These are phyloP conservation scores for Cheilosia vernalis DNA, from an alignment of 2,888 invertebrate genomes.

Conservation along the genomic window DNA sequence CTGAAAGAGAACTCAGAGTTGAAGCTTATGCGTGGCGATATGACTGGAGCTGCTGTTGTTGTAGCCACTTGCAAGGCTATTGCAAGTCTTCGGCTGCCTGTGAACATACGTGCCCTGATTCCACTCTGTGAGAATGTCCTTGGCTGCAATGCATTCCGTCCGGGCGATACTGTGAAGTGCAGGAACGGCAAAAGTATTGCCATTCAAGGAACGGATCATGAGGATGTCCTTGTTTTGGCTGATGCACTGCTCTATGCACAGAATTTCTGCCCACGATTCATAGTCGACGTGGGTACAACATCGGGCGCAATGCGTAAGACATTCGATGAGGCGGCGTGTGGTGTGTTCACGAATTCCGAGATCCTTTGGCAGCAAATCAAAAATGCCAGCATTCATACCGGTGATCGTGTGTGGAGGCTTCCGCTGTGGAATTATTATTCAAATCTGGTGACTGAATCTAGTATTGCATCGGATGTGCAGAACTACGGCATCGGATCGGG, in stretches of 20 bases:
- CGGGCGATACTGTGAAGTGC: conserved; percentile 90
- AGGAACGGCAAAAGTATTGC: conserved; percentile 90
- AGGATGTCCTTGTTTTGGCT: conserved; percentile 90
- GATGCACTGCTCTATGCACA: conserved; percentile 91
- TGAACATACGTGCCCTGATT: conserved; percentile 89
- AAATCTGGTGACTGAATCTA: not conserved
- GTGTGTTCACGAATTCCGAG: conserved; percentile 90
- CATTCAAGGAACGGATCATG: conserved; percentile 89
- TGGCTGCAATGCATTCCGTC: conserved; percentile 90
- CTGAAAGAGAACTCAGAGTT: conserved; percentile 84
- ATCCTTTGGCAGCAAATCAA: conserved; percentile 87
- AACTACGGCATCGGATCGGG: conserved; percentile 84
- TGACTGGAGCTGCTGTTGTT: conserved; percentile 93
- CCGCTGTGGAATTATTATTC: conserved; percentile 90
- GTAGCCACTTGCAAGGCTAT: conserved; percentile 88
- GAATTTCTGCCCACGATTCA: conserved; percentile 86
- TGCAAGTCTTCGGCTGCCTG: conserved; percentile 87
- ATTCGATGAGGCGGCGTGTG: conserved; percentile 88
- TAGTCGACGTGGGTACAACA: conserved; percentile 91
- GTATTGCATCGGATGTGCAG: conserved; percentile 32
- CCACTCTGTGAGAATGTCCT: conserved; percentile 93
- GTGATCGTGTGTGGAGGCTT: conserved; percentile 93
- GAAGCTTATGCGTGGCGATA: conserved; percentile 89
- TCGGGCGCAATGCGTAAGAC: conserved; percentile 88
- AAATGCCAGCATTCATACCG: conserved; percentile 88